phyloP scores from a whole-genome alignment of 2,888 invertebrate species.

The Callyntrura guangdongensis region DNA sequence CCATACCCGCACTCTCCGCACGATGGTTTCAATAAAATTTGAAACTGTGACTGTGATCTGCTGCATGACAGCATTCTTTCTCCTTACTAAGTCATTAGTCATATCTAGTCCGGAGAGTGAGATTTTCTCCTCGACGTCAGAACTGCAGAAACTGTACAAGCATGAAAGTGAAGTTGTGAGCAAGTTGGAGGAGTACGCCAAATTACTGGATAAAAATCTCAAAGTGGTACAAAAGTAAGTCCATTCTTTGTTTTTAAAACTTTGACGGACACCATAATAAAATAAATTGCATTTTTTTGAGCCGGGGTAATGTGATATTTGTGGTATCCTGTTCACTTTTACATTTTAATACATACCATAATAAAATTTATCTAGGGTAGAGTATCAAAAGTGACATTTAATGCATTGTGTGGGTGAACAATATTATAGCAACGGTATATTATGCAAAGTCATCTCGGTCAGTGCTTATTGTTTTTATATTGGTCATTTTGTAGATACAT shows the following conservation, averaged over 20 bases:
- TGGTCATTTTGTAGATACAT: conserved; percentile 81
- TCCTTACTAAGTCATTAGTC: conserved; percentile 59
- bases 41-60: conserved; percentile 34
- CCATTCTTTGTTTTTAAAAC: background rate
- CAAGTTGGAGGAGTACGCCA: conserved; percentile 82
- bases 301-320: background rate
- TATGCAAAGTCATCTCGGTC: background rate
- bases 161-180: conserved; percentile 83
- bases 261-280: background rate
- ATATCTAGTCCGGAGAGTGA: conserved; percentile 82
- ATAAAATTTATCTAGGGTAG: background rate
- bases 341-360: no score
- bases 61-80: conserved; percentile 47
- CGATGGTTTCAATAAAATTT: conserved; percentile 44
- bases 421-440: background rate
- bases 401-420: no score
- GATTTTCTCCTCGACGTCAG: conserved; percentile 84
- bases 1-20: background rate
- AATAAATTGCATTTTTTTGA: background rate
- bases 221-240: conserved; percentile 83
- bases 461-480: no score
- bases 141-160: conserved; percentile 83
- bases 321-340: no score
- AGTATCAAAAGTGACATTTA: no score
- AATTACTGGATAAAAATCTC: conserved; percentile 81